These are phyloP conservation scores for Dermolepida albohirtum DNA, from an alignment of 2,888 invertebrate genomes.

Conservation along the genomic window DNA sequence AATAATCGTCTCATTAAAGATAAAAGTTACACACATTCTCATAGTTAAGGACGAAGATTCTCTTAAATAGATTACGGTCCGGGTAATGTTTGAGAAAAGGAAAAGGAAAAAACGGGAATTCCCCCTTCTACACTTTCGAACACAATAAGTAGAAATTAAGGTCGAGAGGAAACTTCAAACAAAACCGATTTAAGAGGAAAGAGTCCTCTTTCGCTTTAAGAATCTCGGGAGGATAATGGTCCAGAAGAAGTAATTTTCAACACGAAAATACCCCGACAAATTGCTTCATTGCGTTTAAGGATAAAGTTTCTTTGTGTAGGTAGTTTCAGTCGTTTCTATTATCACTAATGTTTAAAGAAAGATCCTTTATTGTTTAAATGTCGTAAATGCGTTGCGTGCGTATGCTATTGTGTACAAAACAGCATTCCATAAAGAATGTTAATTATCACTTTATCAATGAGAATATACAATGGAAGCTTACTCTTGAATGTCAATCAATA, in stretches of 20 bases:
- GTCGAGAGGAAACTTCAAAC: background rate
- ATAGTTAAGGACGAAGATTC: slow-evolving; percentile 11
- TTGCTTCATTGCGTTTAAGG: slow-evolving; percentile 30
- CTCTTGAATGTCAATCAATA: background rate
- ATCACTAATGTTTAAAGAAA: slow-evolving; percentile 17
- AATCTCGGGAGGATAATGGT: slow-evolving; percentile 11
- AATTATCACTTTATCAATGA: background rate
- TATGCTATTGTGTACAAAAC: background rate
- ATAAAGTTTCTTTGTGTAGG: slow-evolving; percentile 13
- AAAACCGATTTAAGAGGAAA: slow-evolving; percentile 15
- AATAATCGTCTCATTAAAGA: slow-evolving; percentile 31
- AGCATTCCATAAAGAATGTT: background rate
- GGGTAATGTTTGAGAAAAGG: background rate
- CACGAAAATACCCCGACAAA: slow-evolving; percentile 22
- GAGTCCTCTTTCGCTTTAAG: background rate
- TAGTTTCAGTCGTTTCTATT: slow-evolving; percentile 30
- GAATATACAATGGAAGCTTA: background rate
- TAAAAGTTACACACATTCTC: slow-evolving; percentile 24
- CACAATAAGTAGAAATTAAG: too few species aligned
- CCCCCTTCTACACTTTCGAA: background rate
- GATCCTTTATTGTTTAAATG: background rate
- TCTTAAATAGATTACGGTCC: slow-evolving; percentile 19
- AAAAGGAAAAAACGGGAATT: slow-evolving; percentile 2
- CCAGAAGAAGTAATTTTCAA: slow-evolving; percentile 17
- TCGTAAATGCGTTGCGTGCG: background rate